Evolutionary conservation across 37 sponge, comb jelly and placozoan genomes (phyloP).

Genomic region (Bolinopsis microptera): DNA sequence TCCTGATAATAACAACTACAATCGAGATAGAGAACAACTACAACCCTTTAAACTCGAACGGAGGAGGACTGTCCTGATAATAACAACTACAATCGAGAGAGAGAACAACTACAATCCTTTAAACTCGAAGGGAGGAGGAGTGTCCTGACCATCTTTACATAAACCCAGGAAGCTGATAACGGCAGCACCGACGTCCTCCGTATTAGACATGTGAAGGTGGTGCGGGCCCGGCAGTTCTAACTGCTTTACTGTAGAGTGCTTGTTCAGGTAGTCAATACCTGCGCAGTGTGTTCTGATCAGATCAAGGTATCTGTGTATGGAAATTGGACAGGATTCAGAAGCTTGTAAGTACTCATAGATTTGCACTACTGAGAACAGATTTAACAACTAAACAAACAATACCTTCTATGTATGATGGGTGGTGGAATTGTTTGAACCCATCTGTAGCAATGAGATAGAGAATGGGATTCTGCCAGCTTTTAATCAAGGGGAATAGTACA

Average conservation of each 20-base stretch:
- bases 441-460: neutral
- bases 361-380: too few species aligned
- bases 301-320: too few species aligned
- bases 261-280: neutral
- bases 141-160: neutral
- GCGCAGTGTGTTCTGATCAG: too few species aligned
- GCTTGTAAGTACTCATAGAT: too few species aligned
- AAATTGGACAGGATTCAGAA: too few species aligned
- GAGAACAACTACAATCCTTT: neutral
- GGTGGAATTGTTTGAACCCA: conserved; percentile 32
- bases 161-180: neutral
- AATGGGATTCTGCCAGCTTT: neutral
- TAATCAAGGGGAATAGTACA: neutral
- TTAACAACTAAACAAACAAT: too few species aligned
- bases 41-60: conserved; percentile 2
- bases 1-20: too few species aligned
- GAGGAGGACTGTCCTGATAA: too few species aligned
- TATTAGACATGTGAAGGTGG: conserved; percentile 43
- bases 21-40: too few species aligned
- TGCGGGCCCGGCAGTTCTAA: conserved; percentile 7
- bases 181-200: neutral
- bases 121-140: neutral
- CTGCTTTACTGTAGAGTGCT: neutral
- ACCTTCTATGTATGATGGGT: conserved; percentile 38
- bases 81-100: too few species aligned